phyloP scores from a whole-genome alignment of 1,140 invertebrate species.

The Cotesia glomerata region DNA sequence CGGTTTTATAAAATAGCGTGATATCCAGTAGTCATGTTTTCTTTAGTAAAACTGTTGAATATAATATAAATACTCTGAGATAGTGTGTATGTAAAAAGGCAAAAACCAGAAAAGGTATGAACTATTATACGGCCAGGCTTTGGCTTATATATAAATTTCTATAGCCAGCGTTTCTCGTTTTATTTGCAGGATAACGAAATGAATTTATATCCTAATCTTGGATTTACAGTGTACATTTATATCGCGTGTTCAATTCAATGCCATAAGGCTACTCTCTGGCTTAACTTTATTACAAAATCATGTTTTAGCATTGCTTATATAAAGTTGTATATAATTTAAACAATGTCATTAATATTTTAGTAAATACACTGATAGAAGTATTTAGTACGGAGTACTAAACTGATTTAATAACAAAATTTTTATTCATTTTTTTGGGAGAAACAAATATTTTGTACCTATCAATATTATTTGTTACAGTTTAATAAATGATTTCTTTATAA shows the following conservation, averaged over 20 bases:
- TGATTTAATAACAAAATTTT: too few species aligned
- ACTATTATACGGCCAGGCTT: background rate
- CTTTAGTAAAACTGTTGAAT: too few species aligned
- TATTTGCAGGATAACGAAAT: slow-evolving; percentile 11
- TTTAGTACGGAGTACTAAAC: too few species aligned
- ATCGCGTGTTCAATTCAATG: slow-evolving; percentile 19
- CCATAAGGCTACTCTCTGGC: background rate
- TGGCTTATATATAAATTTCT: background rate
- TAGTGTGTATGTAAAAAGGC: too few species aligned
- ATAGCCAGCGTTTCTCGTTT: background rate
- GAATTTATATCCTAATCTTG: slow-evolving; percentile 30
- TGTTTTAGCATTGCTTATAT: background rate
- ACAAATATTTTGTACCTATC: too few species aligned
- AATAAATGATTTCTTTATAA: too few species aligned
- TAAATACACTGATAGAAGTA: too few species aligned
- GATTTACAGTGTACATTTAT: slow-evolving; percentile 21
- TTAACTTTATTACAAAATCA: slow-evolving; percentile 8
- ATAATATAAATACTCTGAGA: too few species aligned
- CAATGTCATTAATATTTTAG: background rate
- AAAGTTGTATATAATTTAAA: background rate
- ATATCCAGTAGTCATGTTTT: too few species aligned
- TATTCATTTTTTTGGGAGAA: too few species aligned
- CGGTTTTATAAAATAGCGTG: too few species aligned
- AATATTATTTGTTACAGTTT: too few species aligned
- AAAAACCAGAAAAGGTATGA: background rate